Evolutionary conservation across 2,797 vertebrate genomes (phyloP), one percentile per base, ranked within the genome.

Genomic region (Lophius americanus): DNA sequence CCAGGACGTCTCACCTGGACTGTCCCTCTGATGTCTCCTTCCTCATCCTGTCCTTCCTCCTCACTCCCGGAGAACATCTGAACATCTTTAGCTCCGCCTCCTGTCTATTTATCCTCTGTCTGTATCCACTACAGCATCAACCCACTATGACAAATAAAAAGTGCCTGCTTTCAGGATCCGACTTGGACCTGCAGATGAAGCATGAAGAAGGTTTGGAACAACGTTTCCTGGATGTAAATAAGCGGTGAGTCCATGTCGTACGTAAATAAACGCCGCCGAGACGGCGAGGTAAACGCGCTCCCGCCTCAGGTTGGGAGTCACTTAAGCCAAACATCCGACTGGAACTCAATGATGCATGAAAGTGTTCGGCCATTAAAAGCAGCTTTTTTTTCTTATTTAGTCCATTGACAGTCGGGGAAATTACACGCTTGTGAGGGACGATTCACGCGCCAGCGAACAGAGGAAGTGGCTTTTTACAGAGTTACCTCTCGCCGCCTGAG

Each of bases 401-500:
- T 70, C 60, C 68, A 52, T 68, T 59, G 57, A 66, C 61, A 82
- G 60, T 73, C 41, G 58, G 68, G 76, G 81, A 79, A 76, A 84
- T 83, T 37, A 75, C 71, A 82, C 54, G 60, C 73, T 73, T 57
- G 32, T 68, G 66, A 75, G 38, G 49, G 74, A 75, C 77, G 66
- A 81, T 86, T 80, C 65, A 78, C 82, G 75, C 66, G 60, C 33
- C 43, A 42, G 37, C 23, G 60, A 72, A 60, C 37, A 73, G 75
- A 70, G 54, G 75, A 12, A 58, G 61, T 43, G 57, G 58, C 59
- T 82, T 79, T 23, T 79, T 68, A 71, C 60, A 7, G 71, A 78
- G 69, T 82, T 86, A 59, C 65, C 55, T 65, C 70, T 82, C 51
- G 53, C 38, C 81, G 81, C 68, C 78, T 60, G 63, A 89, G 68